phyloP scores from a whole-genome alignment of 2,888 invertebrate genomes.

The Troglohyphantes excavatus region DNA sequence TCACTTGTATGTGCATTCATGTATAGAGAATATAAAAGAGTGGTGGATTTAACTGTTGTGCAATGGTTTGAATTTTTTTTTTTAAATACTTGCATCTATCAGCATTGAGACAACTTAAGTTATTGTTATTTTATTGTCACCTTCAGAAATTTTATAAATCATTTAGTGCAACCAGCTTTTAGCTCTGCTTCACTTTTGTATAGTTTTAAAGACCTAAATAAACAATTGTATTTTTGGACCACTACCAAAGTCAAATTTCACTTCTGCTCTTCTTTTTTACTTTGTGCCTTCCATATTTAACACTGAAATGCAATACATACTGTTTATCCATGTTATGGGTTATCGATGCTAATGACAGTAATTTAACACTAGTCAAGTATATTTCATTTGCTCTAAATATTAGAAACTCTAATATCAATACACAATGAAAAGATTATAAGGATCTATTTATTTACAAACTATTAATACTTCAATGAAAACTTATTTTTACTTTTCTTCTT shows the following conservation, averaged over 20 bases:
- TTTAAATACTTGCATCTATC: conserved; percentile 66
- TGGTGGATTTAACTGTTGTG: conserved; percentile 78
- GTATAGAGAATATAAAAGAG: conserved; percentile 79
- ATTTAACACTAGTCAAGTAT: no score
- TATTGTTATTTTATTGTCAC: conserved; percentile 78
- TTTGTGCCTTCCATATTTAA: background rate
- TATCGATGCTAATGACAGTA: no score
- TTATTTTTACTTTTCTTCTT: no score
- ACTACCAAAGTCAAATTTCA: conserved; percentile 63
- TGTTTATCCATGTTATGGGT: no score
- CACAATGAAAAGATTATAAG: no score
- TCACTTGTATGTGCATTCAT: conserved; percentile 79
- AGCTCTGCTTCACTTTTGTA: conserved; percentile 78
- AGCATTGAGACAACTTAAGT: conserved; percentile 72
- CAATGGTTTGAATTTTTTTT: conserved; percentile 78
- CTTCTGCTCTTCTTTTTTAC: conserved; percentile 22
- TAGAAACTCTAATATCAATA: no score
- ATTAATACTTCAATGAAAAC: no score
- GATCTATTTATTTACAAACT: no score
- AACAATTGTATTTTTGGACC: conserved; percentile 78
- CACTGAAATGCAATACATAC: background rate
- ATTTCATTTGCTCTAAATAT: no score
- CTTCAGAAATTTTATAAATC: conserved; percentile 73
- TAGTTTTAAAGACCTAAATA: conserved; percentile 78
- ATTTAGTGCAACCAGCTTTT: conserved; percentile 75